Percentiles rank a stretch among this genome's conserved stretches.
phyloP scores from a whole-genome alignment of 1,140 invertebrate genomes.

The Nilaparvata lugens region DNA sequence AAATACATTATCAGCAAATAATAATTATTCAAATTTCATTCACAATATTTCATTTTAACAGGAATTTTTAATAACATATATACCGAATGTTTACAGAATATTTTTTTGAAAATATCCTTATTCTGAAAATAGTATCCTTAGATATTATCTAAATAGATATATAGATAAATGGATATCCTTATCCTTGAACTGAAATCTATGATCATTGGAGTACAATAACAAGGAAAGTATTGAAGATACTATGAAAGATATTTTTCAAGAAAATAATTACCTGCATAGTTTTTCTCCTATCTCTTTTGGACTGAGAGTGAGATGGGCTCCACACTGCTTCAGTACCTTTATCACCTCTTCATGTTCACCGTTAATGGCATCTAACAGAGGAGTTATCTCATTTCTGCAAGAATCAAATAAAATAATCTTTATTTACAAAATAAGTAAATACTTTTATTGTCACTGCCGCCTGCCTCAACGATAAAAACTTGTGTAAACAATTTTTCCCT shows the following conservation, averaged over 20 bases:
- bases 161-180: neutral
- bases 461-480: too few relatives aligned
- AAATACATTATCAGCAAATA: too few relatives aligned
- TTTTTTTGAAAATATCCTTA: too few relatives aligned
- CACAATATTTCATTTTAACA: too few relatives aligned
- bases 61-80: too few relatives aligned
- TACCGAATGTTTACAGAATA: too few relatives aligned
- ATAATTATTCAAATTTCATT: too few relatives aligned
- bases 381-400: constrained; percentile 45
- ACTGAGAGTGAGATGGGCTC: constrained; percentile 45
- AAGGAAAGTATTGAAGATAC: neutral
- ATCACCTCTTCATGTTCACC: constrained; percentile 51
- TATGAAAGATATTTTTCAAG: neutral
- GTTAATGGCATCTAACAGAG: constrained; percentile 52
- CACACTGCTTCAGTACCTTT: constrained; percentile 47
- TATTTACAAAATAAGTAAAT: too few relatives aligned
- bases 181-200: neutral
- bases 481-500: too few relatives aligned
- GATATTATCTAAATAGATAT: neutral
- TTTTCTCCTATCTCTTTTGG: constrained; percentile 45
- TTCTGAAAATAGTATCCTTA: neutral
- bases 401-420: constrained; percentile 20
- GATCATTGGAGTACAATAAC: neutral
- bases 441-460: too few relatives aligned
- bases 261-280: constrained; percentile 39